Evolutionary conservation across 2,888 invertebrate genomes (phyloP).

Genomic region (Ochlodes sylvanus): DNA sequence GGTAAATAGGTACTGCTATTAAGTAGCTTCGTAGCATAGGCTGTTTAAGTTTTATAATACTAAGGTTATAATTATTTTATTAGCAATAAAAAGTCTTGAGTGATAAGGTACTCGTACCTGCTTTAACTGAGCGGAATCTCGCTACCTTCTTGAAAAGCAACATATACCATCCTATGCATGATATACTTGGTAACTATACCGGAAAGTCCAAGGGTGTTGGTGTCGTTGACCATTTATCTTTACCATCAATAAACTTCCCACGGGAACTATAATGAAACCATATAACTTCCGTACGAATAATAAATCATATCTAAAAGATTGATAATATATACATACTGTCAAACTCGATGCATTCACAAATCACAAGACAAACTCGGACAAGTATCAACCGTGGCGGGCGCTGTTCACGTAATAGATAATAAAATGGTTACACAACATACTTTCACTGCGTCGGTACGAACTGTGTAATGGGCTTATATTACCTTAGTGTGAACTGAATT

Average conservation of each 20-base stretch:
- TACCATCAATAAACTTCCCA: too few relatives aligned
- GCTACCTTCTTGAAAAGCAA: too few relatives aligned
- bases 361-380: neutral
- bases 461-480: constrained; percentile 8
- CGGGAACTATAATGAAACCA: too few relatives aligned
- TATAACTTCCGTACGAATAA: too few relatives aligned
- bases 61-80: neutral
- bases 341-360: neutral
- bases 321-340: neutral
- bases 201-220: too few relatives aligned
- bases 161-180: too few relatives aligned
- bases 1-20: neutral
- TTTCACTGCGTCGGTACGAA: constrained; percentile 15
- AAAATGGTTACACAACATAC: constrained; percentile 19
- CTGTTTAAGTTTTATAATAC: neutral
- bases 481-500: constrained; percentile 7
- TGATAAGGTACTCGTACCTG: too few relatives aligned
- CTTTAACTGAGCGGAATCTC: too few relatives aligned
- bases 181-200: too few relatives aligned
- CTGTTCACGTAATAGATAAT: constrained; percentile 35
- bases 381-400: constrained; percentile 27
- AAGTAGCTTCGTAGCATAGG: neutral
- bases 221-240: too few relatives aligned
- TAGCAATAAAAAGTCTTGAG: too few relatives aligned
- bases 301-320: too few relatives aligned